Percentiles rank a stretch among this genome's conserved stretches.
Evolutionary conservation across 2,113 vertebrate genomes (phyloP).

Genomic region (Laterallus jamaicensis): DNA sequence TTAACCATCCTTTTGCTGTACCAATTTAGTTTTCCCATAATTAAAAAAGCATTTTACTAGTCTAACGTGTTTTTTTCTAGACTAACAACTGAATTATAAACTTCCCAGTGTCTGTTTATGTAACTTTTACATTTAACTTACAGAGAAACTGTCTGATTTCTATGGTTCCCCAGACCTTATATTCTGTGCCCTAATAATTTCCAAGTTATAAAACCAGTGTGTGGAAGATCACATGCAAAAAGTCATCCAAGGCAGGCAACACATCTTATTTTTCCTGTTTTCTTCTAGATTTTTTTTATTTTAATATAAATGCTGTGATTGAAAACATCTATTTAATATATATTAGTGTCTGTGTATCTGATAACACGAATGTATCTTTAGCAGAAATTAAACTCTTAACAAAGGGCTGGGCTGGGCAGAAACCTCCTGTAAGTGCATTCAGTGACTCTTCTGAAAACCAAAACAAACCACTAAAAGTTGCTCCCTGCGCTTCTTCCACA

Average conservation of each 20-base stretch:
- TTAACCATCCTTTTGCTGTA: neutral
- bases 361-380: neutral
- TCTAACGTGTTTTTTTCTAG: neutral
- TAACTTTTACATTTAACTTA: neutral
- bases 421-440: neutral
- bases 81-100: neutral
- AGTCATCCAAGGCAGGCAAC: neutral
- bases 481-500: neutral
- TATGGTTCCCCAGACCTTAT: neutral
- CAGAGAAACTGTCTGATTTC: neutral
- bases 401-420: neutral
- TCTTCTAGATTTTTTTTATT: neutral
- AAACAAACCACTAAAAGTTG: neutral
- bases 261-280: neutral
- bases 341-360: neutral
- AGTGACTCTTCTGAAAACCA: neutral
- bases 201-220: neutral
- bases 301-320: neutral
- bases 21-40: neutral
- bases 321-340: neutral
- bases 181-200: neutral
- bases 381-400: neutral
- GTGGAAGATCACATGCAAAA: neutral
- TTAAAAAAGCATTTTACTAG: neutral
- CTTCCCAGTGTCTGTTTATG: neutral